Percentiles rank a stretch among this genome's conserved stretches.
Conservation (phyloP, 2,888 invertebrate species). For the Erebia aethiops region DNA sequence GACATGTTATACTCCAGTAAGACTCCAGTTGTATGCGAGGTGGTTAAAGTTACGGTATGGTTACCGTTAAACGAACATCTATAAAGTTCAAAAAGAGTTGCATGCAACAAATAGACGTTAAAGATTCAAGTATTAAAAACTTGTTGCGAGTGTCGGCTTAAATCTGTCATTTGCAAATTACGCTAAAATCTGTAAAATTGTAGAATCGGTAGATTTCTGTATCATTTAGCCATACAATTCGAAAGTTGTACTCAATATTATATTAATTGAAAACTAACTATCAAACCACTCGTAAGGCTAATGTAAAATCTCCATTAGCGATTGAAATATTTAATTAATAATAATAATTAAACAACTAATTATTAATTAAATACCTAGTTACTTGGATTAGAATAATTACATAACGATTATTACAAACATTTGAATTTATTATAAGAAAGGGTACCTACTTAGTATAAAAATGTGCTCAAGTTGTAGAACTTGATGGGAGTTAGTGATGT, state of each 20-base stretch:
- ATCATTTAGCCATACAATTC: no score
- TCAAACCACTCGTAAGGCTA: background rate
- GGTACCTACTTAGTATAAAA: background rate
- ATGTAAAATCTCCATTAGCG: constrained; percentile 11
- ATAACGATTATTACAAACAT: background rate
- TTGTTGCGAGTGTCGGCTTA: no score
- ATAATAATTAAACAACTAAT: background rate
- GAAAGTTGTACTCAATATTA: background rate
- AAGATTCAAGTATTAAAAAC: no score
- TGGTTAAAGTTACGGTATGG: no score
- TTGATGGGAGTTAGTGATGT: constrained; percentile 16
- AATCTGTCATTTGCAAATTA: no score
- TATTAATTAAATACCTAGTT: constrained; percentile 7
- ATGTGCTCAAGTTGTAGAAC: constrained; percentile 29
- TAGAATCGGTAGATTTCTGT: no score
- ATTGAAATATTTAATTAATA: constrained; percentile 9
- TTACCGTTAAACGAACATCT: no score
- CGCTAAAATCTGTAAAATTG: no score
- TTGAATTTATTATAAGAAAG: background rate
- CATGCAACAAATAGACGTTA: no score
- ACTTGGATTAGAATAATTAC: constrained; percentile 5
- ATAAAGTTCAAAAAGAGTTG: no score
- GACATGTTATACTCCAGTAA: no score
- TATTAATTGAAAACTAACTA: background rate
- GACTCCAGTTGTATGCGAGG: no score